Evolutionary conservation across 2,113 vertebrate genomes (phyloP).

Genomic region (Myiozetetes cayanensis): DNA sequence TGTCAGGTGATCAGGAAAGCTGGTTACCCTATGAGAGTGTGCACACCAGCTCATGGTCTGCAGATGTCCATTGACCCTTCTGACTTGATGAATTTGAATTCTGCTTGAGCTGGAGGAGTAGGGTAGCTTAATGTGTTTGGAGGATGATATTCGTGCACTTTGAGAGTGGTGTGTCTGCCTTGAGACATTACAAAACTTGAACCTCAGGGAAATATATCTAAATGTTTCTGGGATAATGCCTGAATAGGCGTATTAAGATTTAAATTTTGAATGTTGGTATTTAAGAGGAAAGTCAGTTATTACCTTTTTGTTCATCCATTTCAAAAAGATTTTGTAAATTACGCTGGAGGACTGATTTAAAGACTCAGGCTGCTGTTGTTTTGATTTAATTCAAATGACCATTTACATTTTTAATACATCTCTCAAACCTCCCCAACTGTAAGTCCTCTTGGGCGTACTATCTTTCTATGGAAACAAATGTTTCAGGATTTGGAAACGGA

Average conservation of each 20-base stretch:
- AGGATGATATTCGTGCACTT: neutral
- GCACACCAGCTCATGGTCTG: neutral
- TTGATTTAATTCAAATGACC: neutral
- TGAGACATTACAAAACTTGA: neutral
- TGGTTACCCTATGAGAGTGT: neutral
- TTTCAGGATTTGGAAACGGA: neutral
- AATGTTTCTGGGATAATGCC: neutral
- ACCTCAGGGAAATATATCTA: neutral
- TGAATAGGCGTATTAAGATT: neutral
- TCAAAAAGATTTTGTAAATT: neutral
- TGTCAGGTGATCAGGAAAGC: neutral
- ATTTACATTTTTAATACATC: neutral
- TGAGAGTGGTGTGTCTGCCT: neutral
- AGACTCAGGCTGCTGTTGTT: neutral
- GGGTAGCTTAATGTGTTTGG: neutral
- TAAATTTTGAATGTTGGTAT: neutral
- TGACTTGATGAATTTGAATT: neutral
- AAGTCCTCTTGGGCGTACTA: neutral
- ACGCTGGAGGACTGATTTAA: neutral
- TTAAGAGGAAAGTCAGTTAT: neutral
- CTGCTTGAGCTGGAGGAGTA: neutral
- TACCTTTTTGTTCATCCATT: neutral
- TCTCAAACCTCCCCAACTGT: neutral
- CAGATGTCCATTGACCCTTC: neutral
- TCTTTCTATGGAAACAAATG: neutral